phyloP scores from a whole-genome alignment of 92 coral and sea anemone species.

The Phenganax marumi region DNA sequence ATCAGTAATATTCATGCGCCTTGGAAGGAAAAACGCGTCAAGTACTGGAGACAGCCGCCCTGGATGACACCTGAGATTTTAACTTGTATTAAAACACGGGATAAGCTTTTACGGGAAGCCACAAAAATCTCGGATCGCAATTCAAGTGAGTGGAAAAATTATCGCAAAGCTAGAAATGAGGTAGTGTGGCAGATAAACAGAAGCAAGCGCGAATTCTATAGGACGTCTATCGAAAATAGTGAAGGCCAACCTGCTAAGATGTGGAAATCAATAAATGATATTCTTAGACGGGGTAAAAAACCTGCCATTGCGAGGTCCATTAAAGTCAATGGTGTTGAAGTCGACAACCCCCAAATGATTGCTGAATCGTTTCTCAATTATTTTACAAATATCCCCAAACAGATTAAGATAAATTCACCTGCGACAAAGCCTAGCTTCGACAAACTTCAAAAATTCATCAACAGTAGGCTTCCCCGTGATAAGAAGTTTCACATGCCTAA shows the following conservation, averaged over 20 bases:
- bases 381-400: slow-evolving; percentile 8
- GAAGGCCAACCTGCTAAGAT: slow-evolving; percentile 18
- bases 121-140: too few relatives aligned
- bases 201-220: slow-evolving; percentile 35
- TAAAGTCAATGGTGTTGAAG: slow-evolving; percentile 14
- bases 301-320: slow-evolving; percentile 15
- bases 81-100: too few relatives aligned
- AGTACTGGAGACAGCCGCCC: too few relatives aligned
- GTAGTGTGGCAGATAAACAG: slow-evolving; percentile 20
- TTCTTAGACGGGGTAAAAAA: not conserved
- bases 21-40: not conserved
- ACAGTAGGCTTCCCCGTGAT: slow-evolving; percentile 13
- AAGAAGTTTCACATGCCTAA: slow-evolving; percentile 19
- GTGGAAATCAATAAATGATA: slow-evolving; percentile 15
- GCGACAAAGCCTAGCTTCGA: not conserved
- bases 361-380: slow-evolving; percentile 38
- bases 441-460: slow-evolving; percentile 22
- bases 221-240: slow-evolving; percentile 13
- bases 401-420: not conserved
- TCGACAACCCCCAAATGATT: slow-evolving; percentile 29
- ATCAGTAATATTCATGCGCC: slow-evolving; percentile 23
- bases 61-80: too few relatives aligned
- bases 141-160: not conserved
- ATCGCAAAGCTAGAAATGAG: not conserved
- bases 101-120: slow-evolving; percentile 25